Conservation (phyloP, 2,113 vertebrate species). For the Oncorhynchus masou region DNA sequence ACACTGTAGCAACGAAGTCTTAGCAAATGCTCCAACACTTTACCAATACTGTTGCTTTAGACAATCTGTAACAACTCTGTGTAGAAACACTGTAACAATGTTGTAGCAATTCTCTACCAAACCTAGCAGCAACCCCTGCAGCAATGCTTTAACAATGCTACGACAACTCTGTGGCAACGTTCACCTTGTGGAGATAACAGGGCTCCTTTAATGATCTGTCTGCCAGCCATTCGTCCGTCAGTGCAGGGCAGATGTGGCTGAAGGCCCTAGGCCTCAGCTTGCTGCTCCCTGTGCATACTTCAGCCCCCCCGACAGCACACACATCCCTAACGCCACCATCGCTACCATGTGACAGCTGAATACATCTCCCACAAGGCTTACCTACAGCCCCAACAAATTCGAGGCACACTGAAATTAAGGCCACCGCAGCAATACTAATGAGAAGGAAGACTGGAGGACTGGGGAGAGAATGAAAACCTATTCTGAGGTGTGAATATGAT, state of each 20-base stretch:
- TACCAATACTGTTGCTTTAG: no score
- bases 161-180: conserved; percentile 40
- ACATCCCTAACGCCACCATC: conserved; percentile 62
- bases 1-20: no score
- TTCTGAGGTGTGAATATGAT: neutral
- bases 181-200: conserved; percentile 41
- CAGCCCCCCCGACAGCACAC: conserved; percentile 53
- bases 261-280: conserved; percentile 57
- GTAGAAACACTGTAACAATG: no score
- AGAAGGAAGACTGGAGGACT: conserved; percentile 31
- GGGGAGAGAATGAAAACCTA: conserved; percentile 47
- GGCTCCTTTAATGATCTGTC: conserved; percentile 63
- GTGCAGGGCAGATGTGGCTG: conserved; percentile 53
- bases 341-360: conserved; percentile 62
- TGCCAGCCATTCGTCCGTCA: conserved; percentile 52
- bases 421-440: conserved; percentile 58
- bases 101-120: no score
- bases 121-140: no score
- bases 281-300: conserved; percentile 67
- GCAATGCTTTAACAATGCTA: conserved; percentile 5
- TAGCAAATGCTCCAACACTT: no score
- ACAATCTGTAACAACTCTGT: no score
- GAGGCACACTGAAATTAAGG: conserved; percentile 54
- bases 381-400: conserved; percentile 65
- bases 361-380: conserved; percentile 64